A percentile compares a stretch with the other conserved stretches of the same genome.
These are phyloP conservation scores for Pyrgus malvae DNA, from an alignment of 2,888 invertebrate species.

Conservation along the genomic window DNA sequence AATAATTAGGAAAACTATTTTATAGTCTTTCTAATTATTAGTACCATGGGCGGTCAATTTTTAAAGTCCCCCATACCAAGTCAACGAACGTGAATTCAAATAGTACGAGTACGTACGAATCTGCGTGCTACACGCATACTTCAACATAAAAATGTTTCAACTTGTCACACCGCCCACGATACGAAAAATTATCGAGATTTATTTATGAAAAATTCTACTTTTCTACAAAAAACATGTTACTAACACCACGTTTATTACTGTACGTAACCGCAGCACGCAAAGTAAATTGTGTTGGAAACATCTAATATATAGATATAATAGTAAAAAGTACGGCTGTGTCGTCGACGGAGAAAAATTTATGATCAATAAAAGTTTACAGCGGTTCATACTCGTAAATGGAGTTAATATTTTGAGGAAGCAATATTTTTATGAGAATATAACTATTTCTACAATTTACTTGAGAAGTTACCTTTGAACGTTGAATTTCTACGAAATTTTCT, in stretches of 20 bases:
- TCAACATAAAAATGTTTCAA: slow-evolving; percentile 46
- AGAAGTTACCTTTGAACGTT: too few relatives aligned
- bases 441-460: not conserved
- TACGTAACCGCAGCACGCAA: slow-evolving; percentile 6
- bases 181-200: slow-evolving; percentile 50
- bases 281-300: slow-evolving; percentile 9
- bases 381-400: not conserved
- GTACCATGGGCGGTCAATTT: not conserved
- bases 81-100: slow-evolving; percentile 34
- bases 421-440: not conserved
- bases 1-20: not conserved
- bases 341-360: not conserved
- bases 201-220: slow-evolving; percentile 38
- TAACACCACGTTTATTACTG: slow-evolving; percentile 11
- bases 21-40: not conserved
- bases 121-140: slow-evolving; percentile 67
- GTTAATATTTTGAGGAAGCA: not conserved
- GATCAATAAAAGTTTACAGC: not conserved
- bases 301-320: not conserved
- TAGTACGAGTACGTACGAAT: slow-evolving; percentile 47
- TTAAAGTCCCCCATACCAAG: slow-evolving; percentile 30
- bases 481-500: too few relatives aligned
- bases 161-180: slow-evolving; percentile 49
- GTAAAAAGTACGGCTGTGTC: not conserved
- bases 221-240: slow-evolving; percentile 29